phyloP scores from a whole-genome alignment of 2,113 vertebrate genomes.

The Macroglossus sobrinus region DNA sequence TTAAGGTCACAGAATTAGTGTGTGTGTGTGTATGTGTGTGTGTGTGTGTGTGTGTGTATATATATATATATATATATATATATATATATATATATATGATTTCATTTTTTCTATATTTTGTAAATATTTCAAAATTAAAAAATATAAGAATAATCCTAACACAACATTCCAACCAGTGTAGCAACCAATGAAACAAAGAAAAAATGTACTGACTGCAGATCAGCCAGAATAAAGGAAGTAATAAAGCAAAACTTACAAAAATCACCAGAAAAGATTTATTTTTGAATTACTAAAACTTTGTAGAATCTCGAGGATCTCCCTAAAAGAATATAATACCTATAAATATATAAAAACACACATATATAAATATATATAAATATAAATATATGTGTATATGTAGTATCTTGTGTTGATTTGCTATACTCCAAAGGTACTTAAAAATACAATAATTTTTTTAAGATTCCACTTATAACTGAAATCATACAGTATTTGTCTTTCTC shows the following conservation, averaged over 20 bases:
- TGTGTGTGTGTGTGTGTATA: too few species aligned
- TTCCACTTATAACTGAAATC: background rate
- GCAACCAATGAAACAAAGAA: background rate
- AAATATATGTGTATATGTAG: background rate
- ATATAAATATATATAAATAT: background rate
- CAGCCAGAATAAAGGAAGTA: background rate
- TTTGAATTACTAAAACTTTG: background rate
- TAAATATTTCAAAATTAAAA: background rate
- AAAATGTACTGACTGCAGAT: background rate
- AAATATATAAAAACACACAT: background rate
- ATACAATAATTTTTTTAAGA: background rate
- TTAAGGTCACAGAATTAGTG: background rate
- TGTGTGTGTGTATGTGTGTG: too few species aligned
- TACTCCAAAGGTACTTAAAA: background rate
- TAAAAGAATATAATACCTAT: background rate
- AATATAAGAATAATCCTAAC: background rate
- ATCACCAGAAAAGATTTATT: background rate
- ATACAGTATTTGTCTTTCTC: background rate
- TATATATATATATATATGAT: background rate
- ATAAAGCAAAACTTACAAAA: background rate
- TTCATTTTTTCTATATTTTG: background rate
- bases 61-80: too few species aligned
- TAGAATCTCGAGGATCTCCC: background rate
- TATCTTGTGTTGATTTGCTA: background rate
- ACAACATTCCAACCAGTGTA: background rate